Percentiles rank a stretch among this genome's conserved stretches.
Conservation (phyloP, 2,797 vertebrate genomes). For the Channallabes apus region DNA sequence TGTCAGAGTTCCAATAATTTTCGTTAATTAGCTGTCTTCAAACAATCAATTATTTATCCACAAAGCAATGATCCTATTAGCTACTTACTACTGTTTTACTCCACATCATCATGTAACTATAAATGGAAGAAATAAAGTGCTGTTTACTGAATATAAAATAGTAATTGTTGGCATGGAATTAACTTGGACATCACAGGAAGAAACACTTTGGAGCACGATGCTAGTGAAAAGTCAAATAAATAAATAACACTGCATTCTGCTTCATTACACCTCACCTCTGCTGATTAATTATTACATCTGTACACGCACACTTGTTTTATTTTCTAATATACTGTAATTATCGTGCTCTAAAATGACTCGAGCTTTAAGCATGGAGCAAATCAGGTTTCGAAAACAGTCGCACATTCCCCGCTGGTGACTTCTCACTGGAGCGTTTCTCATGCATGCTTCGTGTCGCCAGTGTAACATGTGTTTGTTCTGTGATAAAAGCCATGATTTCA, state of each 20-base stretch:
- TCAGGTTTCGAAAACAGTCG: background rate
- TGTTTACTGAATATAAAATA: background rate
- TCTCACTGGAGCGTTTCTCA: background rate
- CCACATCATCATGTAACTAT: background rate
- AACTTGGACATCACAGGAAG: background rate
- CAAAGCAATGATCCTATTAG: background rate
- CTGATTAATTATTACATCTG: conserved; percentile 15
- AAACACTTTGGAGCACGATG: background rate
- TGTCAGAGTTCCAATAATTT: background rate
- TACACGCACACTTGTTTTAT: background rate
- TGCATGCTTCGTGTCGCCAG: background rate
- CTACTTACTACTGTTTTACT: background rate
- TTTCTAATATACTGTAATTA: background rate
- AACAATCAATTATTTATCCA: background rate
- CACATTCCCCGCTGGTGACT: background rate
- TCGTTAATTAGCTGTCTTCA: background rate
- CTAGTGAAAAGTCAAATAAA: background rate
- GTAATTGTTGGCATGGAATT: background rate
- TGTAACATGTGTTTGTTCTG: background rate
- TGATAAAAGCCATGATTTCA: conserved; percentile 52
- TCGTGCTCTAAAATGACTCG: background rate
- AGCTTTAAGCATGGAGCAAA: too few relatives aligned
- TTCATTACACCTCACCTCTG: background rate
- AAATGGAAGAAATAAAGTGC: background rate
- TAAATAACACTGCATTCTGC: background rate